phyloP scores from a whole-genome alignment of 2,797 vertebrate species.

The Pseudomugil gertrudae region DNA sequence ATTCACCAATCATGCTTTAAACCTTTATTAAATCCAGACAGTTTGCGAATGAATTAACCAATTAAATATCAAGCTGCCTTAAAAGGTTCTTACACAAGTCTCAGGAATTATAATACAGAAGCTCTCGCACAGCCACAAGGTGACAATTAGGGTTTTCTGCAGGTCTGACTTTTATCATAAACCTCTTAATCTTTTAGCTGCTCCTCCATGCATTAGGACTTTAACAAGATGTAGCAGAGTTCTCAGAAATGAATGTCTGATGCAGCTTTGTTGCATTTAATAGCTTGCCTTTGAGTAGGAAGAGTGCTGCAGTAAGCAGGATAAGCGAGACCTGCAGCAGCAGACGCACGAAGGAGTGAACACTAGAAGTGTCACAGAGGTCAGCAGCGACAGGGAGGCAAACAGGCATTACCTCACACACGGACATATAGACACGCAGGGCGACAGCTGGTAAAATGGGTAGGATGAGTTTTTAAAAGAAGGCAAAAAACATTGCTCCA shows the following conservation, averaged over 20 bases:
- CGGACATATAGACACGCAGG: not conserved
- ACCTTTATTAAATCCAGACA: not conserved
- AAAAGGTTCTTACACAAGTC: not conserved
- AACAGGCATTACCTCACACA: slow-evolving; percentile 24
- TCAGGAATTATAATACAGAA: not conserved
- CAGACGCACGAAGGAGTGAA: slow-evolving; percentile 42
- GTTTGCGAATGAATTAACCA: not conserved
- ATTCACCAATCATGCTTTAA: not conserved
- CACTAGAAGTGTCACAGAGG: slow-evolving; percentile 38
- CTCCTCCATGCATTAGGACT: slow-evolving; percentile 1
- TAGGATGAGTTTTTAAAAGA: not conserved
- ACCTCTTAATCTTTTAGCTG: slow-evolving; percentile 33
- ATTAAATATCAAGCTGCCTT: not conserved
- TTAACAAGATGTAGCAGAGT: slow-evolving; percentile 23
- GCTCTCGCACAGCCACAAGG: not conserved
- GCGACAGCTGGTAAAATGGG: not conserved
- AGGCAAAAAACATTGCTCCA: not conserved
- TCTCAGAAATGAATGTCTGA: slow-evolving; percentile 21
- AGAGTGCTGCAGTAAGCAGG: slow-evolving; percentile 57
- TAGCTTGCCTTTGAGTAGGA: slow-evolving; percentile 56
- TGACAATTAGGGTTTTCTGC: not conserved
- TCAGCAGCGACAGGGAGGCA: slow-evolving; percentile 6
- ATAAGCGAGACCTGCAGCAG: slow-evolving; percentile 22
- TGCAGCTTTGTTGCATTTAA: slow-evolving; percentile 12
- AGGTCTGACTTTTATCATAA: slow-evolving; percentile 24